Evolutionary conservation across 2,888 invertebrate species (phyloP).

Genomic region (Petrophora chlorosata): DNA sequence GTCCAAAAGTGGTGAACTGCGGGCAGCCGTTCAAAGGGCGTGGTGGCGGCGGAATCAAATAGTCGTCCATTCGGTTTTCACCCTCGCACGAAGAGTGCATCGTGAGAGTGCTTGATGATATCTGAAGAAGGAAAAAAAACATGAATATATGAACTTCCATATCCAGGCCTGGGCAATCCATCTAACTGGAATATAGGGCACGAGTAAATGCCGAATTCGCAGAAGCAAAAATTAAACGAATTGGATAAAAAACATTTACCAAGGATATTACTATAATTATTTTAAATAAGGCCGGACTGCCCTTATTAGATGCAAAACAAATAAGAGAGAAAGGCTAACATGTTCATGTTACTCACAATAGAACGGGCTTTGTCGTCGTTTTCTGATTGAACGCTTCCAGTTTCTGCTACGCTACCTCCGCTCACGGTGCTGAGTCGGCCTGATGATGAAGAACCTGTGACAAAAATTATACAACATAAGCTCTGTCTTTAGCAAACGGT

Average conservation of each 20-base stretch:
- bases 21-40: conserved; percentile 76
- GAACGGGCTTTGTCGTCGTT: conserved; percentile 87
- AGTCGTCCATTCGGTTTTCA: conserved; percentile 81
- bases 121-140: conserved; percentile 36
- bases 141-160: not conserved
- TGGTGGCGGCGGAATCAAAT: conserved; percentile 86
- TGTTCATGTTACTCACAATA: conserved; percentile 72
- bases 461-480: not conserved
- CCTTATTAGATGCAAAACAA: no score
- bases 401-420: conserved; percentile 90
- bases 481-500: no score
- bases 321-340: no score
- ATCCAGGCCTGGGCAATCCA: no score
- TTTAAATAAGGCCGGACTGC: no score
- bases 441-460: conserved; percentile 89
- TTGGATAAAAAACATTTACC: no score
- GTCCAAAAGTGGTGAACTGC: conserved; percentile 77
- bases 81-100: conserved; percentile 74
- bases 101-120: conserved; percentile 74
- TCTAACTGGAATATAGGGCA: no score
- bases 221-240: no score
- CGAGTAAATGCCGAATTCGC: no score
- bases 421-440: conserved; percentile 93
- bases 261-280: no score
- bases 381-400: conserved; percentile 93